These are phyloP conservation scores for Schizothorax lantsangensis DNA, from an alignment of 2,797 vertebrate genomes.

Conservation along the genomic window DNA sequence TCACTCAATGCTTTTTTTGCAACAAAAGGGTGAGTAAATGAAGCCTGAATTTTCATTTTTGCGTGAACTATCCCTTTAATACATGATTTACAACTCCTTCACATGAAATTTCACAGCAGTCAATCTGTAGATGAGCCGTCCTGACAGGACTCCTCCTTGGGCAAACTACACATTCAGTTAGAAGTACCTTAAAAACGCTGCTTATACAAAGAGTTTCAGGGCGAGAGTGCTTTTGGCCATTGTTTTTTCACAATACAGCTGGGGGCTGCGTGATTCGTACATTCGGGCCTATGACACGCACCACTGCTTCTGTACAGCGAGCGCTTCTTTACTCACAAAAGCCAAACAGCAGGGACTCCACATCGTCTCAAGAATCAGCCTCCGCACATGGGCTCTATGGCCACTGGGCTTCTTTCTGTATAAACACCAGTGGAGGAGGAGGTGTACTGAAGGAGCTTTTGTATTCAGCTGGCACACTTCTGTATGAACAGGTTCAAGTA, in stretches of 20 bases:
- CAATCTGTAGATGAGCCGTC: slow-evolving; percentile 17
- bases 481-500: slow-evolving; percentile 30
- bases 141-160: slow-evolving; percentile 40
- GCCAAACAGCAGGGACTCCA: slow-evolving; percentile 50
- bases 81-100: not conserved
- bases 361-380: slow-evolving; percentile 28
- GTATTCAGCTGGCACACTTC: slow-evolving; percentile 22
- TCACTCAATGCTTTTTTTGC: not conserved
- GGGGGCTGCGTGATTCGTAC: slow-evolving; percentile 44
- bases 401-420: slow-evolving; percentile 42
- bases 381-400: slow-evolving; percentile 40
- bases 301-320: slow-evolving; percentile 51
- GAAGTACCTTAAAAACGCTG: slow-evolving; percentile 46
- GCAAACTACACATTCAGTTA: slow-evolving; percentile 43
- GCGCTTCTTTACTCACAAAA: slow-evolving; percentile 56
- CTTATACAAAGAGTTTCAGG: slow-evolving; percentile 51
- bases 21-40: not conserved
- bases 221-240: slow-evolving; percentile 58
- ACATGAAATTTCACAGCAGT: slow-evolving; percentile 11
- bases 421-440: slow-evolving; percentile 27
- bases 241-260: slow-evolving; percentile 62
- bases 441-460: slow-evolving; percentile 30
- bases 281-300: slow-evolving; percentile 61
- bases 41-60: not conserved
- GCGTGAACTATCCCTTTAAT: not conserved